A percentile compares a stretch with the other conserved stretches of the same genome.
These are phyloP conservation scores for Trichomycterus rosablanca DNA, from an alignment of 2,113 vertebrate species.

Conservation along the genomic window DNA sequence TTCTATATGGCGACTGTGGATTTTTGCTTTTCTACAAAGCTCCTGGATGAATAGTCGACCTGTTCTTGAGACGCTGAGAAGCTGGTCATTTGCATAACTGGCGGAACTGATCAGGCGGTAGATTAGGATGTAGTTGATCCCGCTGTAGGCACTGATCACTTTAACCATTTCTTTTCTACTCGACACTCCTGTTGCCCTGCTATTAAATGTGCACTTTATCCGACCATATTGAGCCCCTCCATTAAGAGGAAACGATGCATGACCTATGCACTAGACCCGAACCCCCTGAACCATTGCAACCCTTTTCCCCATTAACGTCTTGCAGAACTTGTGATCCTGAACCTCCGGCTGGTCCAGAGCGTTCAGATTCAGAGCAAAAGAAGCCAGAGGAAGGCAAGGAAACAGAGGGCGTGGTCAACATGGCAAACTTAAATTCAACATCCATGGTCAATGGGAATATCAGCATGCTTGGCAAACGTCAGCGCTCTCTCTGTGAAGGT, in stretches of 20 bases:
- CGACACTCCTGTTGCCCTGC: conserved; percentile 36
- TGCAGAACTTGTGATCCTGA: conserved; percentile 46
- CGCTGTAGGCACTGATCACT: too few relatives aligned
- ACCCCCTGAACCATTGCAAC: conserved; percentile 50
- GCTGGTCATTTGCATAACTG: too few relatives aligned
- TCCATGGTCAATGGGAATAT: conserved; percentile 34
- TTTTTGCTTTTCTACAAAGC: too few relatives aligned
- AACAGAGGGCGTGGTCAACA: conserved; percentile 27
- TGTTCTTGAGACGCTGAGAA: too few relatives aligned
- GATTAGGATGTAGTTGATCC: too few relatives aligned
- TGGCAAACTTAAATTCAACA: conserved; percentile 29
- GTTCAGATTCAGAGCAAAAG: conserved; percentile 43
- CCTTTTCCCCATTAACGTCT: conserved; percentile 35
- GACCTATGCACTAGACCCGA: conserved; percentile 64
- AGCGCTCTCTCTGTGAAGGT: conserved; percentile 67
- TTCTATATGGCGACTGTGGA: conserved; percentile 31
- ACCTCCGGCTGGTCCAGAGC: conserved; percentile 39
- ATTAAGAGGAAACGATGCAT: conserved; percentile 55
- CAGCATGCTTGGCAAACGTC: conserved; percentile 59
- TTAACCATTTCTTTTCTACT: too few relatives aligned
- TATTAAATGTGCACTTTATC: conserved; percentile 29
- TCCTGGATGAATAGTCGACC: too few relatives aligned
- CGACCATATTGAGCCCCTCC: conserved; percentile 42
- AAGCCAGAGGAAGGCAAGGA: conserved; percentile 35
- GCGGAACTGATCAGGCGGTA: too few relatives aligned